Evolutionary conservation across 2,888 invertebrate genomes (phyloP), one percentile per base, ranked within the genome.

Genomic region (Ectobius pallidus): DNA sequence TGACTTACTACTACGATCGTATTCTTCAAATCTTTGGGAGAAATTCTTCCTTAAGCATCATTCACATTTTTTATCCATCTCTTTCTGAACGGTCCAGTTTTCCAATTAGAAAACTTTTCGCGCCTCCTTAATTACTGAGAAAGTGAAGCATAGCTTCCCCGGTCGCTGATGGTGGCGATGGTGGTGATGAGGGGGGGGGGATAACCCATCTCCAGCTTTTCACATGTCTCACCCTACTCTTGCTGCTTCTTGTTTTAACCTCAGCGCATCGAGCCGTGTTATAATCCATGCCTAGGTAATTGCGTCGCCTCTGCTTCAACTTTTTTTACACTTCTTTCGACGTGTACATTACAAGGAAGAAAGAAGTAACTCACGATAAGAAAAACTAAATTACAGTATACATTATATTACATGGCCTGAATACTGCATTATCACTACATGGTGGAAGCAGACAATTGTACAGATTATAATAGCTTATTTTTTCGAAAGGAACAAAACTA

Each of bases 61-160:
- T 52, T 25, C 22, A 3, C 22, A 22, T 3, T 52, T 49, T 52
- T 52, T 52, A 25, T 9, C n/a, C 46, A 46, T 46, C 32, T 61
- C 18, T 18, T 30, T 20, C 63, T 63, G 39, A 63, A 42, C 63
- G 25, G 63, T 63, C 63, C 63, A 42, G 63, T 63, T 69, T 69
- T 69, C 69, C 58, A 69, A 69, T 58, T 69, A 69, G 58, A 69
- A 58, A 69, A 69, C 52, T 69, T 69, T 27, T 39, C 69, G 55
- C 58, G 55, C 58, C 69, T 69, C 55, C 69, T 69, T 69, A 69
- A 69, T 69, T 69, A 58, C 69, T 42, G 20, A 20, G 62, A 18
- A 39, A 42, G 63, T 42, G 42, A 63, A 63, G 39, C 42, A 22
- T 14, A 14, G 39, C 63, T 42, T 63, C 42, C 39, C 14, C 39